phyloP scores from a whole-genome alignment of 2,113 vertebrate species.

The Xiphorhynchus elegans region DNA sequence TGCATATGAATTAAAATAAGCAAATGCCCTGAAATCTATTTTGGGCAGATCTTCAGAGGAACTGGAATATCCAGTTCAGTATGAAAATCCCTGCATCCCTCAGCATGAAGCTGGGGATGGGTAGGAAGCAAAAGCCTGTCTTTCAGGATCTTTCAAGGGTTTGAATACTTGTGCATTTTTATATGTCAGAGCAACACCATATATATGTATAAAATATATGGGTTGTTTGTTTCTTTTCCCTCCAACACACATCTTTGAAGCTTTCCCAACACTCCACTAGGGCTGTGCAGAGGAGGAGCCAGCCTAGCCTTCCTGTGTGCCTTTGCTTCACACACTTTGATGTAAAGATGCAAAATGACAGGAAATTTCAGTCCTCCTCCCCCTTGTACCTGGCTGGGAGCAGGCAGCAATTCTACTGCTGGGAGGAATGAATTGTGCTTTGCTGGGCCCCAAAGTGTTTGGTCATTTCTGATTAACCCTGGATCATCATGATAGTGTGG shows the following conservation, averaged over 20 bases:
- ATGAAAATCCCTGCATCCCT: neutral
- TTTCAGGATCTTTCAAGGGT: neutral
- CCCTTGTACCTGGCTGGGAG: neutral
- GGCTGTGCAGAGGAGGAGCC: neutral
- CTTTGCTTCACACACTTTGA: neutral
- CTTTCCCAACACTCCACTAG: accelerated
- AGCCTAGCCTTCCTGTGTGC: neutral
- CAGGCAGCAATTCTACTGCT: neutral
- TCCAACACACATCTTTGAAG: neutral
- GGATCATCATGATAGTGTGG: neutral
- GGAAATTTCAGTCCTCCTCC: neutral
- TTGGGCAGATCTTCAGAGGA: neutral
- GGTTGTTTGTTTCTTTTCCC: neutral
- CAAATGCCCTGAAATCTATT: neutral
- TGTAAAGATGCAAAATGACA: neutral
- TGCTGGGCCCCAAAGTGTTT: accelerated
- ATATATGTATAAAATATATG: neutral
- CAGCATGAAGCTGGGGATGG: neutral
- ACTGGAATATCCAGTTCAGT: neutral
- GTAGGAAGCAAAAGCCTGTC: neutral
- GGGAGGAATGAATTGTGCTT: accelerated
- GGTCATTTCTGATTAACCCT: neutral
- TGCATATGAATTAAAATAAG: constrained; percentile 66
- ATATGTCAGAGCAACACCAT: neutral
- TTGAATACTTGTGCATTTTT: neutral